phyloP scores from a whole-genome alignment of 1,140 invertebrate genomes.

The Sminthurinus signatus region DNA sequence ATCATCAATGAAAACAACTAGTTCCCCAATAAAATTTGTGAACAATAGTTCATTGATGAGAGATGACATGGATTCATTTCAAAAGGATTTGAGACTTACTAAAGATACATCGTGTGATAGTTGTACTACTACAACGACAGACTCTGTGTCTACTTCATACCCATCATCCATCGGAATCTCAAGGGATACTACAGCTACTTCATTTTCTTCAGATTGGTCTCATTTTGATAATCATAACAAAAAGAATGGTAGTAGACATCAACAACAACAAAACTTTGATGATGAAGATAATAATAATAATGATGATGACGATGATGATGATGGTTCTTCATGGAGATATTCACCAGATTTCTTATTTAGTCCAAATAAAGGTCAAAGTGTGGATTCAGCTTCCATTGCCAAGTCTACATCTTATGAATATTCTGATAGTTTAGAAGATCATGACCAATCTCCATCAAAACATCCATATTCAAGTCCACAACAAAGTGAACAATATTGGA shows the following conservation, averaged over 20 bases:
- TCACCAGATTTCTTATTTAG: background rate
- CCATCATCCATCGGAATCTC: constrained; percentile 16
- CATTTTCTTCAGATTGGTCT: constrained; percentile 17
- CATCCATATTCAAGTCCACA: background rate
- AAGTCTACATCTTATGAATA: background rate
- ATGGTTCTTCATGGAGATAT: constrained; percentile 30
- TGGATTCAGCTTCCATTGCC: background rate
- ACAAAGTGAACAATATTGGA: constrained; percentile 32
- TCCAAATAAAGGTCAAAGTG: background rate
- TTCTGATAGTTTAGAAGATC: constrained; percentile 4
- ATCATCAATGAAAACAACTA: too few relatives aligned
- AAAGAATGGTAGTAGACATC: background rate
- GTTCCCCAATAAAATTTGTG: too few relatives aligned
- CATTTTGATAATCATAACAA: background rate
- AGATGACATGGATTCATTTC: too few relatives aligned
- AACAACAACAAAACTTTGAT: background rate
- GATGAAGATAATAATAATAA: too few relatives aligned
- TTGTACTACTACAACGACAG: too few relatives aligned
- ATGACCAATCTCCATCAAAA: background rate
- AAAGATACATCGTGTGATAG: too few relatives aligned
- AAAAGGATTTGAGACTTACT: too few relatives aligned
- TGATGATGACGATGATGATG: background rate
- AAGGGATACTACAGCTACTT: constrained; percentile 25
- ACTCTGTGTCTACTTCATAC: constrained; percentile 7
- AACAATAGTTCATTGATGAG: too few relatives aligned